A percentile compares a stretch with the other conserved stretches of the same genome.
phyloP scores from a whole-genome alignment of 2,797 vertebrate genomes.

The Etheostoma perlongum region DNA sequence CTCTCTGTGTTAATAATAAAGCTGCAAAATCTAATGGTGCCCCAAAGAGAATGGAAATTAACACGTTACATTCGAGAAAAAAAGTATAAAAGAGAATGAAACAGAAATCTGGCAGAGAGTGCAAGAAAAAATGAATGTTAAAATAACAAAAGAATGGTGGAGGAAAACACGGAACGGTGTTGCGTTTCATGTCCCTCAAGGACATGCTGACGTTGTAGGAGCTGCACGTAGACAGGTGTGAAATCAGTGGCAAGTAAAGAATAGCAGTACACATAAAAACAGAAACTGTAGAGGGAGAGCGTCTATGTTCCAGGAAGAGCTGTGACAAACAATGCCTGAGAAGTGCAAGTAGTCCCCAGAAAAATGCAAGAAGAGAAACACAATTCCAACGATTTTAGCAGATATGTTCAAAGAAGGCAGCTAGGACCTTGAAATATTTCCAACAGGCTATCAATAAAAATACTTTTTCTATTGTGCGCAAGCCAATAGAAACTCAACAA shows the following conservation, averaged over 20 bases:
- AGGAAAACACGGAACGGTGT: not conserved
- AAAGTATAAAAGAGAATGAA: not conserved
- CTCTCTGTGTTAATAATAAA: not conserved
- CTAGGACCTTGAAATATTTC: conserved; percentile 18
- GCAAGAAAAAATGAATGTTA: not conserved
- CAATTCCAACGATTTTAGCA: not conserved
- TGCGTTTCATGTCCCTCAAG: conserved; percentile 15
- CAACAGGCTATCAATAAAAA: conserved; percentile 30
- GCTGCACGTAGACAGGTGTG: conserved; percentile 28
- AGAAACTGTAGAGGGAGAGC: conserved; percentile 39
- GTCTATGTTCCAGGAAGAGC: conserved; percentile 21
- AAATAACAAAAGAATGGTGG: not conserved
- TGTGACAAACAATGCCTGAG: conserved; percentile 18
- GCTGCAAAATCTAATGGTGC: not conserved
- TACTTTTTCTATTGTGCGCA: conserved; percentile 3
- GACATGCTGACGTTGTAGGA: conserved; percentile 5
- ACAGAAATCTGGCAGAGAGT: not conserved
- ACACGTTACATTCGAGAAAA: not conserved
- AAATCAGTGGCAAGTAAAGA: conserved; percentile 44
- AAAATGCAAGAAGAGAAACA: not conserved
- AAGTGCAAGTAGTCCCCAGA: not conserved
- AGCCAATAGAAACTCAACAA: conserved; percentile 4
- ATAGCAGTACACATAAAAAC: conserved; percentile 26
- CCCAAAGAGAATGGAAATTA: not conserved
- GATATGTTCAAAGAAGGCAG: conserved; percentile 4